Evolutionary conservation across 2,888 invertebrate species (phyloP).

Genomic region (Hirtodrosophila confusa): DNA sequence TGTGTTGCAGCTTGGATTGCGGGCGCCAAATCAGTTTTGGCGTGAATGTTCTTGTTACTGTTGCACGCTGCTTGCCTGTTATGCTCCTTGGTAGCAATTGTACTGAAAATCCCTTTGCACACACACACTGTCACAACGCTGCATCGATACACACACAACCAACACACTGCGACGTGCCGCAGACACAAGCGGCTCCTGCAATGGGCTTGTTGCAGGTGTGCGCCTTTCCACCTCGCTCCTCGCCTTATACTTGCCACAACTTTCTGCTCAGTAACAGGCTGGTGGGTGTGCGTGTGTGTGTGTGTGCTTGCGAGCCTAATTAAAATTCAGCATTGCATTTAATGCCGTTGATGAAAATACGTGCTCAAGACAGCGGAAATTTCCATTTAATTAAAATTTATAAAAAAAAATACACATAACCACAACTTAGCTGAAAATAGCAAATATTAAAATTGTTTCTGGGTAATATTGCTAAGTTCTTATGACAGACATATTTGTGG

Average conservation of each 20-base stretch:
- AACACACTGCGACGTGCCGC: not conserved
- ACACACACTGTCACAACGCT: conserved; percentile 8
- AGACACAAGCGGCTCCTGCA: conserved; percentile 1
- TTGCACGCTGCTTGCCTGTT: conserved; percentile 4
- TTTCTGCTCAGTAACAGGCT: not conserved
- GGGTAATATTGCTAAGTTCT: too few species aligned
- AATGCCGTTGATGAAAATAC: conserved; percentile 73
- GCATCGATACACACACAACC: not conserved
- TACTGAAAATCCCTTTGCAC: conserved; percentile 50
- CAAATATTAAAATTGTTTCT: not conserved
- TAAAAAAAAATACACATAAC: conserved; percentile 21
- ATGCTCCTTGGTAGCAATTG: conserved; percentile 17
- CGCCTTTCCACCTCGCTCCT: not conserved
- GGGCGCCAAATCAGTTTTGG: conserved; percentile 5
- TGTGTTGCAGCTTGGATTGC: not conserved
- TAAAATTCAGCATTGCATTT: conserved; percentile 78
- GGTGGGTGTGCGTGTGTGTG: conserved; percentile 20
- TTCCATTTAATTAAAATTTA: conserved; percentile 73
- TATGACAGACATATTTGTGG: too few species aligned
- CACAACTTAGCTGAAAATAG: conserved; percentile 13
- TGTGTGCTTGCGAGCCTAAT: conserved; percentile 62
- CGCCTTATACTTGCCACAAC: conserved; percentile 6
- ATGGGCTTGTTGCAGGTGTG: conserved; percentile 10
- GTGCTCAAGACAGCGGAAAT: conserved; percentile 76
- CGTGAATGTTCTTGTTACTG: conserved; percentile 1